Base-by-base conservation (phyloP, 2,797 vertebrate genomes). In the Pogonophryne albipinna region DNA sequence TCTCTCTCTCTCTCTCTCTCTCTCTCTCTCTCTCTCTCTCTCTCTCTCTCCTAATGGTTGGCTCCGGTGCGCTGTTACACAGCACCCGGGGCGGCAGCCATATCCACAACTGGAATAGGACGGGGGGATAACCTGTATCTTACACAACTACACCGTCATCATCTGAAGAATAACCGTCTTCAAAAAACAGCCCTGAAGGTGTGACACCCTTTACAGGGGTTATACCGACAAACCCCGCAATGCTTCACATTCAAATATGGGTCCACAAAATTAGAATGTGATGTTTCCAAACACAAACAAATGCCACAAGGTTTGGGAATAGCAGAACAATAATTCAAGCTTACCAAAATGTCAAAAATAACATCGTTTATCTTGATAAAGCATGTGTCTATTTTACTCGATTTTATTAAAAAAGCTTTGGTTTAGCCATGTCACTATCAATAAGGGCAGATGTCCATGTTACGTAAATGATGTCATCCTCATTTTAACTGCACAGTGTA, bases 21-120 rank as follows among this genome's bases (percentile, higher is more conserved):
- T 90, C 92, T 71, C 58, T 74, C 80, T 68, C 87, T 90, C 92
- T 71, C 58, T 74, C 80, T 68, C 87, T 90, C 92, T 71, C 58
- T 74, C 80, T 68, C 77, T 61, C 77, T 82, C 78, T 82, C 69
- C 84, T 89, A 87, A 94, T 96, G 95, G 95, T 95, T 94, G 89
- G 82, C 87, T 91, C 95, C 92, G 49, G 91, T 91, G 91, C 92
- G 92, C 89, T 69, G 71, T 87, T 87, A 80, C 85, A 75, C 73
- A 85, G 67, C 63, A 76, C 60, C 68, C 73, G 64, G 73, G 79
- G 75, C 83, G 72, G 90, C 86, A 90, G 94, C 94, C 96, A 97
- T 96, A 79, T 96, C 96, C 92, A 76, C 75, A 93, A 64, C 93
- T 94, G 94, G 88, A 94, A 66, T 31, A 58, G 63, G 63, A 71